Evolutionary conservation across 2,797 vertebrate species (phyloP).

Genomic region (Nyctalus aviator): DNA sequence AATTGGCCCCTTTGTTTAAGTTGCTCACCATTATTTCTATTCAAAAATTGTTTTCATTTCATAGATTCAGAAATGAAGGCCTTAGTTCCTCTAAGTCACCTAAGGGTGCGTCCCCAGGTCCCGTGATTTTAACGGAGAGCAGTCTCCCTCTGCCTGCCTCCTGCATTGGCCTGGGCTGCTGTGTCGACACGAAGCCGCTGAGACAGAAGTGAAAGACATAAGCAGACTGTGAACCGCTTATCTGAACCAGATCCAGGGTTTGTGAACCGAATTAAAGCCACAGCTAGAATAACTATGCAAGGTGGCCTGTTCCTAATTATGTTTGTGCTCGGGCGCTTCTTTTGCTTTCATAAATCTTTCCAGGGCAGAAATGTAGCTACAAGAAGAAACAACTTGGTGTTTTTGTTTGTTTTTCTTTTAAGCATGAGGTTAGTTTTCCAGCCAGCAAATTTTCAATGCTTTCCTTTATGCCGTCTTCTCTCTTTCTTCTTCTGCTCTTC

Average conservation of each 20-base stretch:
- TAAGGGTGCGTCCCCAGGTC: background rate
- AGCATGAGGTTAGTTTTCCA: slow-evolving; percentile 46
- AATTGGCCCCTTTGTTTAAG: background rate
- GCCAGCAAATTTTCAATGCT: background rate
- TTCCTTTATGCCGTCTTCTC: background rate
- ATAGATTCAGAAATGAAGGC: background rate
- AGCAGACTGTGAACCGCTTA: background rate
- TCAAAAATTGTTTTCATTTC: background rate
- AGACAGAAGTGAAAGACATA: background rate
- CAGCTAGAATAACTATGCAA: background rate
- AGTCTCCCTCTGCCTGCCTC: background rate
- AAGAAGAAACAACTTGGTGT: background rate
- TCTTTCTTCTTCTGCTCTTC: background rate
- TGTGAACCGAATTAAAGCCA: slow-evolving; percentile 9
- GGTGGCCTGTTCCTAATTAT: background rate
- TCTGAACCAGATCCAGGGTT: background rate
- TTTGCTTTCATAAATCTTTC: slow-evolving; percentile 17
- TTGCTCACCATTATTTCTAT: background rate
- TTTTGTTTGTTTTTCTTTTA: background rate
- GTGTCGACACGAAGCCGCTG: background rate
- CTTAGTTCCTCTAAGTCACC: background rate
- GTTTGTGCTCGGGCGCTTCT: background rate
- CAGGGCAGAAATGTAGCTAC: slow-evolving; percentile 2
- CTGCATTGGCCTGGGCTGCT: background rate
- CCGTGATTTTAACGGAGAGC: background rate